Percentiles rank a stretch among this genome's conserved stretches.
Conservation (phyloP, 2,888 invertebrate species). For the Tetragnatha montana region DNA sequence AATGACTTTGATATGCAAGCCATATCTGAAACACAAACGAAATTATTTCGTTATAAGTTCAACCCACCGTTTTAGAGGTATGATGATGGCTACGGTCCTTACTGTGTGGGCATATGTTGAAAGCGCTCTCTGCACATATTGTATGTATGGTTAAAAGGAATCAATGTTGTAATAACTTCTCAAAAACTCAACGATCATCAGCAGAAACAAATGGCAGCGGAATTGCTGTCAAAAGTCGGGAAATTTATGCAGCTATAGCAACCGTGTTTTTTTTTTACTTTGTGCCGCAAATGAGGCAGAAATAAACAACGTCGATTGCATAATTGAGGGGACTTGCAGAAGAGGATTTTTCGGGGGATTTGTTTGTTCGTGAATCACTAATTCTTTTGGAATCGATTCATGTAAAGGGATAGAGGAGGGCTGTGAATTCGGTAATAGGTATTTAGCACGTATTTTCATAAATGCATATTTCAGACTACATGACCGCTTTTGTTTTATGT, state of each 20-base stretch:
- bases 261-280: conserved; percentile 29
- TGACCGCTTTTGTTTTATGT: too few species aligned
- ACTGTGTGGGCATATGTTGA: too few species aligned
- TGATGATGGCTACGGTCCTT: too few species aligned
- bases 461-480: background rate
- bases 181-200: conserved; percentile 57
- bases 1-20: too few species aligned
- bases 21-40: too few species aligned
- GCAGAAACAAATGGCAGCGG: conserved; percentile 62
- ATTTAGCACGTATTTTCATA: background rate
- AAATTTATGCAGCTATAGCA: conserved; percentile 58
- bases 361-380: background rate
- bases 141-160: conserved; percentile 45
- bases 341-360: background rate
- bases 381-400: background rate
- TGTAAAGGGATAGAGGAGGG: too few species aligned
- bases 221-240: conserved; percentile 61
- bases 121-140: too few species aligned
- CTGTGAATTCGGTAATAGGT: background rate
- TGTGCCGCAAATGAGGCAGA: conserved; percentile 10
- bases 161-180: too few species aligned
- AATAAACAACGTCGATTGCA: conserved; percentile 51
- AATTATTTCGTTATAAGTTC: too few species aligned
- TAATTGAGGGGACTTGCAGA: conserved; percentile 34
- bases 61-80: too few species aligned